A percentile compares a stretch with the other conserved stretches of the same genome.
Evolutionary conservation across 2,113 vertebrate species (phyloP).

Genomic region (Leucoraja erinaceus): DNA sequence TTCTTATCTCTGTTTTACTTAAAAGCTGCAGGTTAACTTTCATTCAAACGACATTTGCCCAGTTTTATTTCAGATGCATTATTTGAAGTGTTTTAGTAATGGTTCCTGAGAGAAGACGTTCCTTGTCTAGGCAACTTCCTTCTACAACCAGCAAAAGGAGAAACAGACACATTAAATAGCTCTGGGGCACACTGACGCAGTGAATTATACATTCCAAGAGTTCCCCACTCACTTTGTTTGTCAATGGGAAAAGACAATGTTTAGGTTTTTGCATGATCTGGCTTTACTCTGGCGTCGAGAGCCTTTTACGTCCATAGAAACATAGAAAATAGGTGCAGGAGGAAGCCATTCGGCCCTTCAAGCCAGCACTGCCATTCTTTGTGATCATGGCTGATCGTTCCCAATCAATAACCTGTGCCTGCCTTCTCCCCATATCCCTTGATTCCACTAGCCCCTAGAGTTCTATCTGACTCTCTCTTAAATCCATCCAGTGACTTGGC

Average conservation of each 20-base stretch:
- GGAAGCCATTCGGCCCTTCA: too few relatives aligned
- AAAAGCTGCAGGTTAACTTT: neutral
- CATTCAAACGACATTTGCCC: neutral
- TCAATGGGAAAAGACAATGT: neutral
- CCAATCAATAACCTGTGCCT: too few relatives aligned
- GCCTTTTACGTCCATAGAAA: too few relatives aligned
- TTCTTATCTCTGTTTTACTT: neutral
- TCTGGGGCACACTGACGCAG: neutral
- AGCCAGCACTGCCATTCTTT: too few relatives aligned
- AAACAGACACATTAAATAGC: neutral
- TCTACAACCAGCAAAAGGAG: neutral
- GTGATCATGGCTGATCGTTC: too few relatives aligned
- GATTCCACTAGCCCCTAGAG: too few relatives aligned
- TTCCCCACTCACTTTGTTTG: neutral
- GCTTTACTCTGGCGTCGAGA: neutral
- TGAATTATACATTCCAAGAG: neutral
- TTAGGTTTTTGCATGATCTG: neutral
- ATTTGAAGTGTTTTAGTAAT: neutral
- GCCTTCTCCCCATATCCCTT: too few relatives aligned
- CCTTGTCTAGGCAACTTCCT: neutral
- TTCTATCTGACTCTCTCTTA: too few relatives aligned
- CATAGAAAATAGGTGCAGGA: too few relatives aligned
- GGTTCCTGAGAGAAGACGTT: neutral
- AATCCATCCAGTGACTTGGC: too few relatives aligned
- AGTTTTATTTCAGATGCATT: neutral